Evolutionary conservation across 2,888 invertebrate genomes (phyloP).

Genomic region (Acronicta aceris): DNA sequence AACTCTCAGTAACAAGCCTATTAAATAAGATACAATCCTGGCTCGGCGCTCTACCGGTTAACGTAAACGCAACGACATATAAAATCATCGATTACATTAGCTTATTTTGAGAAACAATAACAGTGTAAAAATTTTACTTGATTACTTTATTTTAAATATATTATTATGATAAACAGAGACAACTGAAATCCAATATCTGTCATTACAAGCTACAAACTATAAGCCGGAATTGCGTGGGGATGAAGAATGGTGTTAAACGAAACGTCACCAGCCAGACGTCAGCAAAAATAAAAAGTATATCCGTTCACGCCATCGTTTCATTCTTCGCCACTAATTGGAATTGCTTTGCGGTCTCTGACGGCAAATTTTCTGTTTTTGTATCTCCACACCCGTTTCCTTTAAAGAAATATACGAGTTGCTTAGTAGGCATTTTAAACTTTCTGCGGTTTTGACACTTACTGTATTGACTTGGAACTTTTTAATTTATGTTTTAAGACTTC

Average conservation of each 20-base stretch:
- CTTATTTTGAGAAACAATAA: too few species aligned
- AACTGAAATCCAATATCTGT: conserved; percentile 33
- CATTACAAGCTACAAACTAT: conserved; percentile 37
- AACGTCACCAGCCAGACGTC: conserved; percentile 45
- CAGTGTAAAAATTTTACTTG: too few species aligned
- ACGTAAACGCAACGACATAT: too few species aligned
- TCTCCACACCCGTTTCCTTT: conserved; percentile 34
- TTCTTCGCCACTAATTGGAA: conserved; percentile 56
- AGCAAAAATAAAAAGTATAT: conserved; percentile 50
- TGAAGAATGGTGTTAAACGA: conserved; percentile 45
- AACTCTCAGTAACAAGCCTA: too few species aligned
- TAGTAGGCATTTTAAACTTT: not conserved
- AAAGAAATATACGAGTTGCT: not conserved
- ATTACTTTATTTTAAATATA: too few species aligned
- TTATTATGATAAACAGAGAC: too few species aligned
- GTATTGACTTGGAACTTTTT: too few species aligned
- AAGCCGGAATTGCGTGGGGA: conserved; percentile 38
- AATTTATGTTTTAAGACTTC: too few species aligned
- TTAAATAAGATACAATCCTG: too few species aligned
- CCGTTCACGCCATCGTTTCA: conserved; percentile 48
- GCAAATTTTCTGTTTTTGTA: conserved; percentile 33
- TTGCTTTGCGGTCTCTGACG: conserved; percentile 42
- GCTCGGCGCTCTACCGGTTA: too few species aligned
- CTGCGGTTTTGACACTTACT: conserved; percentile 12
- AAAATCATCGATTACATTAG: too few species aligned